These are phyloP conservation scores for Pelecanoides urinatrix DNA, from an alignment of 2,113 vertebrate genomes.

Conservation along the genomic window DNA sequence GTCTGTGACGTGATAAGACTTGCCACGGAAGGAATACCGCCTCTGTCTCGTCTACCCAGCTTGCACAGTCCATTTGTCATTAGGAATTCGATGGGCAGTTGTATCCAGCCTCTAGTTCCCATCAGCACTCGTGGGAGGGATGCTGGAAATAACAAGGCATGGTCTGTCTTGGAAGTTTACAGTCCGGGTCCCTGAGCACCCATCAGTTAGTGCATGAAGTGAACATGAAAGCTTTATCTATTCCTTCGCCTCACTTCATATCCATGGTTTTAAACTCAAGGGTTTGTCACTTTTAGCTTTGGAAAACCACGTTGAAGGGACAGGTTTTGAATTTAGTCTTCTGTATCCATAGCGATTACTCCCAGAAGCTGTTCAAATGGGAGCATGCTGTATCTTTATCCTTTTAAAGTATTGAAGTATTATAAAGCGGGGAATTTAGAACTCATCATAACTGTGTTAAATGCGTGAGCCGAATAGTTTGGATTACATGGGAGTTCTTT, in stretches of 20 bases:
- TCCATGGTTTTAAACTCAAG: neutral
- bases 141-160: neutral
- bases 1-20: neutral
- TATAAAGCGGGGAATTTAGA: neutral
- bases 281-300: neutral
- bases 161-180: neutral
- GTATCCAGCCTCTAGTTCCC: neutral
- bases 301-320: rapidly evolving
- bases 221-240: neutral
- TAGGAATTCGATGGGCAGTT: neutral
- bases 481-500: neutral
- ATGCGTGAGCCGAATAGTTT: neutral
- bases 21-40: neutral
- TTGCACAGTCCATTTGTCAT: neutral
- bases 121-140: neutral
- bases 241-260: neutral
- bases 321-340: neutral
- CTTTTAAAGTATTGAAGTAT: neutral
- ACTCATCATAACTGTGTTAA: neutral
- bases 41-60: neutral
- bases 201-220: neutral
- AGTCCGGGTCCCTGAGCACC: neutral
- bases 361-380: neutral
- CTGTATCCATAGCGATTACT: neutral
- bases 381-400: neutral